phyloP scores from a whole-genome alignment of 2,113 vertebrate genomes.

The Beaufortia kweichowensis region DNA sequence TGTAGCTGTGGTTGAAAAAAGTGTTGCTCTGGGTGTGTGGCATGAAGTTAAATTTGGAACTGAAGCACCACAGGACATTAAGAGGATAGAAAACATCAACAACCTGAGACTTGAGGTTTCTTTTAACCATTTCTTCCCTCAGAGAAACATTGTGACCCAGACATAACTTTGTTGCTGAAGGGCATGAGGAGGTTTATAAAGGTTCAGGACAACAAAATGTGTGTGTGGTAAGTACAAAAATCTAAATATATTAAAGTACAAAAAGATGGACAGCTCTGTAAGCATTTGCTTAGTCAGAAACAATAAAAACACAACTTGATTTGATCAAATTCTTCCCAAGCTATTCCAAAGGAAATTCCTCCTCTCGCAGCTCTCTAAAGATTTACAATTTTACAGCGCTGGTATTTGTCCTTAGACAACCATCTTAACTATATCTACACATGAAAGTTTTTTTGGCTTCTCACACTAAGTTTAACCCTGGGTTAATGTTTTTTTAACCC shows the following conservation, averaged over 20 bases:
- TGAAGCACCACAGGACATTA: conserved; percentile 35
- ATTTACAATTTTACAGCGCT: too few relatives aligned
- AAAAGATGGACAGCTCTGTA: not conserved
- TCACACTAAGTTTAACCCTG: not conserved
- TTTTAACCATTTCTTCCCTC: not conserved
- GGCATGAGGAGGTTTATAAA: not conserved
- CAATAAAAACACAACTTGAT: not conserved
- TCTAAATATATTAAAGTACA: not conserved
- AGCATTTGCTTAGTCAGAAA: conserved; percentile 7
- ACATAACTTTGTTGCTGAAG: not conserved
- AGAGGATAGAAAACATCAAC: not conserved
- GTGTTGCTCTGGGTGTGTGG: conserved; percentile 13
- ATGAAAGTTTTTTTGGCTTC: not conserved
- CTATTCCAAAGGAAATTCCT: not conserved
- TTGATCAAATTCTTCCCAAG: not conserved
- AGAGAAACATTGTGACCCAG: not conserved
- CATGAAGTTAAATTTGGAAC: conserved; percentile 51
- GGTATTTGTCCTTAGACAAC: too few relatives aligned
- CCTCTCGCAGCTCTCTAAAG: not conserved
- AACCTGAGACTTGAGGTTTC: not conserved
- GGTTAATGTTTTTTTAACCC: not conserved
- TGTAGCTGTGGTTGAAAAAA: not conserved
- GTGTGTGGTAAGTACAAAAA: not conserved
- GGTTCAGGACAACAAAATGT: conserved; percentile 6
- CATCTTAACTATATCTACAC: too few relatives aligned